A percentile compares a stretch with the other conserved stretches of the same genome.
phyloP scores from a whole-genome alignment of 2,113 vertebrate species.

The Cryptotis parvus region DNA sequence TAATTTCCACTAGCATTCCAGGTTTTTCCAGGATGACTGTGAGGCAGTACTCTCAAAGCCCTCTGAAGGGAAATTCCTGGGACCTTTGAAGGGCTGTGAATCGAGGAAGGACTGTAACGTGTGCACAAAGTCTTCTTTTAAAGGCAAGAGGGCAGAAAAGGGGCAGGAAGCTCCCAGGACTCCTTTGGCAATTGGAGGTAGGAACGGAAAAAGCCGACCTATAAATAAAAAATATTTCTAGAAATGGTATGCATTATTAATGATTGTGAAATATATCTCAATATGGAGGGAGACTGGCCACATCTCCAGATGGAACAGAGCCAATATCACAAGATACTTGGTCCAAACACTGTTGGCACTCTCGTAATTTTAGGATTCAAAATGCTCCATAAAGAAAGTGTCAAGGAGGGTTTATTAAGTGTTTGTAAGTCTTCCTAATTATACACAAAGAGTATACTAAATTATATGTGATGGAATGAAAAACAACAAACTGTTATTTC shows the following conservation, averaged over 20 bases:
- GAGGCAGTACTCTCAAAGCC: neutral
- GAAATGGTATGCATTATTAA: constrained; percentile 64
- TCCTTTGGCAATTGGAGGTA: constrained; percentile 47
- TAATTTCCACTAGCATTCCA: neutral
- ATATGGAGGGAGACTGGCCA: constrained; percentile 1
- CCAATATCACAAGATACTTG: neutral
- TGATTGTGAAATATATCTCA: constrained; percentile 59
- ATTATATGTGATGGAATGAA: neutral
- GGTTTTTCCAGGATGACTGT: neutral
- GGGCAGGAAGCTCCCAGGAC: constrained; percentile 38
- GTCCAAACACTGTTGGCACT: constrained; percentile 73
- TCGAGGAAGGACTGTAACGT: neutral
- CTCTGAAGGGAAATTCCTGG: neutral
- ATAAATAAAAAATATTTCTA: constrained; percentile 80
- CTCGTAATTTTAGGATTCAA: constrained; percentile 69
- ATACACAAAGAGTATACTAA: neutral
- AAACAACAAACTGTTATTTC: constrained; percentile 14
- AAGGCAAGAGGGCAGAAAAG: constrained; percentile 23
- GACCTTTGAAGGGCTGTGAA: neutral
- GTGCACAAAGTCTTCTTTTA: constrained; percentile 30
- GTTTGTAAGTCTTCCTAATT: neutral
- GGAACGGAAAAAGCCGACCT: constrained; percentile 66
- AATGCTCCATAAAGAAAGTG: neutral
- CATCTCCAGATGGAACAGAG: constrained; percentile 57
- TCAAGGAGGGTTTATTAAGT: constrained; percentile 41